These are phyloP conservation scores for Recurvirostra avosetta DNA, from an alignment of 2,113 vertebrate genomes.

Conservation along the genomic window DNA sequence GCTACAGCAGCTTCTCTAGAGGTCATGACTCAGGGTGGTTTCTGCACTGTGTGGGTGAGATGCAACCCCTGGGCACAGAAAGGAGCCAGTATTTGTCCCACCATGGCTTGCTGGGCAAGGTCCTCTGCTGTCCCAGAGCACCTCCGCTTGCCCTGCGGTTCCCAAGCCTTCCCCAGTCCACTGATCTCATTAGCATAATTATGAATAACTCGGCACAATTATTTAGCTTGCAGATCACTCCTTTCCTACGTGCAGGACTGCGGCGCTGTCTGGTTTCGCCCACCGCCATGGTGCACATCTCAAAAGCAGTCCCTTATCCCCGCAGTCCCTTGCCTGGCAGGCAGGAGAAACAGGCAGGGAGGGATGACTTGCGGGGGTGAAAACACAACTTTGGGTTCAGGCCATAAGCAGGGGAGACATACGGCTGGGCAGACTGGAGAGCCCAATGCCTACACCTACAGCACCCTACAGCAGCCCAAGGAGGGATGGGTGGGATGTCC, in stretches of 20 bases:
- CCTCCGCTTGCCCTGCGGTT: not conserved
- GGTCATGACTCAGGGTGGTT: fast-evolving
- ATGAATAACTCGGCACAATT: not conserved
- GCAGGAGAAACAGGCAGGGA: not conserved
- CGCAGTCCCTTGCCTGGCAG: not conserved
- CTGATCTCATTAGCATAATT: not conserved
- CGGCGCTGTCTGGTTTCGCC: not conserved
- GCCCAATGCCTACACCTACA: not conserved
- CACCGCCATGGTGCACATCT: fast-evolving
- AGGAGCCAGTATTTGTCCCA: not conserved
- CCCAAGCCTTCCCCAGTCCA: not conserved
- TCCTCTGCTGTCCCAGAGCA: not conserved
- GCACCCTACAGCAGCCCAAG: not conserved
- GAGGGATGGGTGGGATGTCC: not conserved
- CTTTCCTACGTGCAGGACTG: not conserved
- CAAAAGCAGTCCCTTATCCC: not conserved
- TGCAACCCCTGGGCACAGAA: not conserved
- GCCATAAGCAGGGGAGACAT: not conserved
- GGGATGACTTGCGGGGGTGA: not conserved
- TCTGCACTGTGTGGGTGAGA: not conserved
- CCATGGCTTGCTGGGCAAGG: not conserved
- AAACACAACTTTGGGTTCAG: not conserved
- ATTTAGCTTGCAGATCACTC: not conserved
- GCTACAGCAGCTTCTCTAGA: not conserved
- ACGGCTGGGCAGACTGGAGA: fast-evolving